Evolutionary conservation across 2,113 vertebrate genomes (phyloP), one percentile per base, ranked within the genome.

Genomic region (Speoplatyrhinus poulsoni): DNA sequence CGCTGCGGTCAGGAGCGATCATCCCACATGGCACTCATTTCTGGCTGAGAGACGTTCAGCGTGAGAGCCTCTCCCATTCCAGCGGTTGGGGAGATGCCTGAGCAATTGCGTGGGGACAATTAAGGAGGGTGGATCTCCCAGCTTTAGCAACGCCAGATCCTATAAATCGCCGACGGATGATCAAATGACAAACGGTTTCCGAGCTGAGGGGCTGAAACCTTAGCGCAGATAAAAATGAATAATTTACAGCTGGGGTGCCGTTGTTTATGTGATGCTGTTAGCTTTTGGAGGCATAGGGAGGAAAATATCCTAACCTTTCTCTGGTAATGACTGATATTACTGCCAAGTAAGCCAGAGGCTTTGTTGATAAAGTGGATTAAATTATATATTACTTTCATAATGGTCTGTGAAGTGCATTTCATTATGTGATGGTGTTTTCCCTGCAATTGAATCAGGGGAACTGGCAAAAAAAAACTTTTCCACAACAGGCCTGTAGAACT

Each of bases 21-120:
- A 93, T 82, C 87, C 94, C 95, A 96, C 93, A 96, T 96, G 95
- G 94, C 94, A 95, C 96, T 95, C 94, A 96, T 97, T 94, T 95
- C 92, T 94, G 94, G 93, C 94, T 92, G 80, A 79, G 26, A 12
- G 81, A 73, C 86, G 53, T 92, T 70, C 92, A 92, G 92, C 92
- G 91, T 94, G 93, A 94, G 93, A 93, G 93, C 90, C 91, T 92
- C 88, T 89, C 92, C 92, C 92, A 92, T 90, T 87, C 92, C 93
- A 90, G 92, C 91, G 79, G 85, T 55, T 69, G 46, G 79, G 75
- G 77, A 86, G 88, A 93, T 93, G 92, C 84, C 91, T 94, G 87
- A 91, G 83, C 88, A 90, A 90, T 91, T 88, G 89, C 36, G 46
- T 16, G 54, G 8, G 11, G 53, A 54, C 7, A 7, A 54, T 15